Evolutionary conservation across 2,797 vertebrate genomes (phyloP).

Genomic region (Cichlasoma orientale): DNA sequence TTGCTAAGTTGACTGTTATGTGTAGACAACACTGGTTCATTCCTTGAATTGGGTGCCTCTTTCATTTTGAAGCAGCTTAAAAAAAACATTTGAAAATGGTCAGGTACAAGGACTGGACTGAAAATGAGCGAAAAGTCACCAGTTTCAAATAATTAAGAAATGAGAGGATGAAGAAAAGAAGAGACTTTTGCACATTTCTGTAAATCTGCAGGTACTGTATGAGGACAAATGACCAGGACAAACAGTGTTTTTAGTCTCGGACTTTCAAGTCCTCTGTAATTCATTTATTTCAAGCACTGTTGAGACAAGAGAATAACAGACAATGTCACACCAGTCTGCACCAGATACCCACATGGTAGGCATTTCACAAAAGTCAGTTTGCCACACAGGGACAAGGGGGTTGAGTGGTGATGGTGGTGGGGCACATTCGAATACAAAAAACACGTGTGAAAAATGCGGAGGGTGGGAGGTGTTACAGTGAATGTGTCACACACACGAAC

Average conservation of each 20-base stretch:
- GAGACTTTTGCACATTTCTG: not conserved
- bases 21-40: not conserved
- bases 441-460: slow-evolving; percentile 25
- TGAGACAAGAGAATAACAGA: slow-evolving; percentile 67
- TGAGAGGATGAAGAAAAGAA: not conserved
- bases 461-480: slow-evolving; percentile 12
- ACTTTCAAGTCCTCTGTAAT: slow-evolving; percentile 55
- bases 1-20: too few species aligned
- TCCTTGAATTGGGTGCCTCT: too few species aligned
- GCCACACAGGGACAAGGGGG: slow-evolving; percentile 14
- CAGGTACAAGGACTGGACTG: not conserved
- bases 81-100: not conserved
- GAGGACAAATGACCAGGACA: slow-evolving; percentile 24
- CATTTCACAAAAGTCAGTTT: slow-evolving; percentile 60
- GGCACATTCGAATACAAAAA: slow-evolving; percentile 28
- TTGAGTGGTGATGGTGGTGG: not conserved
- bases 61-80: too few species aligned
- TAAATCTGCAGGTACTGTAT: not conserved
- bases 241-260: slow-evolving; percentile 15
- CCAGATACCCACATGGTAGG: slow-evolving; percentile 53
- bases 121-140: not conserved
- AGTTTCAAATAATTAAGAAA: not conserved
- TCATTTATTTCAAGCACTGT: slow-evolving; percentile 79
- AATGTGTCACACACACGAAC: not conserved
- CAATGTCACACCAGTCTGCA: slow-evolving; percentile 63